Evolutionary conservation across 2,888 invertebrate genomes (phyloP).

Genomic region (Meteorus cinctellus): DNA sequence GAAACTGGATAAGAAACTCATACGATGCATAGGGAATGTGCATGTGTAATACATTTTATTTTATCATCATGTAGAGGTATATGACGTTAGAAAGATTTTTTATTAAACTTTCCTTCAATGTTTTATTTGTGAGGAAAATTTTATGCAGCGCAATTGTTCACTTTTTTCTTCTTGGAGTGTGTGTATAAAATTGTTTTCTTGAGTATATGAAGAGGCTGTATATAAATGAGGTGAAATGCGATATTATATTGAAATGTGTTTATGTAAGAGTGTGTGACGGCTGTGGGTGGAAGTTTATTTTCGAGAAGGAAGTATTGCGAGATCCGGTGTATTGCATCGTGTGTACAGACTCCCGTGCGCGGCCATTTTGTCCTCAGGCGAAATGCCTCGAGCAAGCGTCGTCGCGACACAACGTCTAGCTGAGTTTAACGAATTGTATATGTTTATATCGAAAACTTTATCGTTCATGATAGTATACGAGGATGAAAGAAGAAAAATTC

Average conservation of each 20-base stretch:
- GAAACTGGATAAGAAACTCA: neutral
- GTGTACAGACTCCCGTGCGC: neutral
- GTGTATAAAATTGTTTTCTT: neutral
- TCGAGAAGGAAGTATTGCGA: neutral
- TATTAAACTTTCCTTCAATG: too few relatives aligned
- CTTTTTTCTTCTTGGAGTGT: neutral
- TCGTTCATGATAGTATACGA: neutral
- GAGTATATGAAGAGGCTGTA: neutral
- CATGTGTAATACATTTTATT: too few relatives aligned
- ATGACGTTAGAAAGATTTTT: too few relatives aligned
- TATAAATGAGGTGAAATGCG: neutral
- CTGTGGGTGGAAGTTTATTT: neutral
- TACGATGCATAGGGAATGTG: neutral
- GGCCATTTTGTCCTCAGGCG: conserved; percentile 8
- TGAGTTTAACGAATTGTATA: neutral
- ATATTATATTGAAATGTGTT: neutral
- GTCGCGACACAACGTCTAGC: conserved; percentile 6
- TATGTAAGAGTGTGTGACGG: neutral
- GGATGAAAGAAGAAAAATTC: neutral
- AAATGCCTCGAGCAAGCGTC: neutral
- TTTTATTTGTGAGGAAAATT: too few relatives aligned
- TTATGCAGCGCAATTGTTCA: too few relatives aligned
- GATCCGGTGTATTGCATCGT: neutral
- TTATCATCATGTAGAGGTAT: too few relatives aligned
- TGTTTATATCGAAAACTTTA: neutral